Conservation (phyloP, 2,113 vertebrate species). For the Platysteira castanea region DNA sequence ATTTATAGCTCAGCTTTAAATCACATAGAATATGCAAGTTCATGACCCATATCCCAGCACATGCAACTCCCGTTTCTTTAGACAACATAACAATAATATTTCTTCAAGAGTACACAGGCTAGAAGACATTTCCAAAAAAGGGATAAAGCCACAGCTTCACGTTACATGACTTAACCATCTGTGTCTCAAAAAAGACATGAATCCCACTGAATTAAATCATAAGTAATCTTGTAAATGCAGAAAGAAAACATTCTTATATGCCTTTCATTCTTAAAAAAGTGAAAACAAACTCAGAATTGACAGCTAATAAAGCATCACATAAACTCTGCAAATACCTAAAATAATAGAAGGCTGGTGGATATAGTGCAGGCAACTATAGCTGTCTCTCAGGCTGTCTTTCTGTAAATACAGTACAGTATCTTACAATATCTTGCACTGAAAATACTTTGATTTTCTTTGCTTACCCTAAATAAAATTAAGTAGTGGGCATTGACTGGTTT, state of each 20-base stretch:
- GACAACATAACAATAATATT: not conserved
- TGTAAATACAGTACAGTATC: not conserved
- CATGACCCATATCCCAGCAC: not conserved
- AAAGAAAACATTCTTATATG: not conserved
- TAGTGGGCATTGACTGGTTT: too few species aligned
- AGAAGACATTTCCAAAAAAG: not conserved
- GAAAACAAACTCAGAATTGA: not conserved
- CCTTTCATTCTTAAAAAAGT: not conserved
- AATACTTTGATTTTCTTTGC: not conserved
- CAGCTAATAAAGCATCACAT: not conserved
- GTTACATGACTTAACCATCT: not conserved
- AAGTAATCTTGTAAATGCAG: not conserved
- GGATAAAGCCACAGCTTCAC: not conserved
- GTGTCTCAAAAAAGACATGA: rapidly evolving
- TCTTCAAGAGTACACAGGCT: not conserved
- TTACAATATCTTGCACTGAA: not conserved
- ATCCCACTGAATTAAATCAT: not conserved
- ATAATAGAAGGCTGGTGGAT: not conserved
- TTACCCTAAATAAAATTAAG: not conserved
- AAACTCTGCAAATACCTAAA: not conserved
- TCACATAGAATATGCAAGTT: not conserved
- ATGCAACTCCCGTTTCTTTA: not conserved
- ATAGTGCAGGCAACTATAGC: not conserved
- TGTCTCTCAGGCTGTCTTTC: not conserved
- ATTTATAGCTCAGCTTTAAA: not conserved